Evolutionary conservation across 2,797 vertebrate species (phyloP), one percentile per base, ranked within the genome.

Genomic region (Cichlasoma orientale): DNA sequence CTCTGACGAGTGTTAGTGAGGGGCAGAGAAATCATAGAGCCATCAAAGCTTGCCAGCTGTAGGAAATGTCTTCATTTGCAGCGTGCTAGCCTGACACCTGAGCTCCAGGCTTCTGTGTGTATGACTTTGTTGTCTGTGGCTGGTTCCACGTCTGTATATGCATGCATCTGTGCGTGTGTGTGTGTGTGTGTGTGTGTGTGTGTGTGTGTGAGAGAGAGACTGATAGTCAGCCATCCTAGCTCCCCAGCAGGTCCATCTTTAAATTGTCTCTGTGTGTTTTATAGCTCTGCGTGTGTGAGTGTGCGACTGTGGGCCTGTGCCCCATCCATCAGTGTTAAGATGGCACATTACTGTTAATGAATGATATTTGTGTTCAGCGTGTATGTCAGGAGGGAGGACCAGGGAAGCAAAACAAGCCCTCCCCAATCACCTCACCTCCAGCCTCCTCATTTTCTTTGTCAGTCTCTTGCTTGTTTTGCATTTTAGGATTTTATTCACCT

Each of bases 221-320:
- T 68, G 95, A 97, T 96, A 93, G 94, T 95, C 93, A 91, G 91
- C 94, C 86, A 78, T 92, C 94, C 82, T 66, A 85, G 96, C 96
- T 89, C 79, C 87, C 95, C 97, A 97, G 96, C 96, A 97, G 97
- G 97, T 96, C 96, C 94, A 95, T 96, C 97, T 97, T 96, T 97
- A 97, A 98, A 96, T 97, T 97, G 96, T 98, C 96, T 95, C 95
- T 87, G 95, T 97, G 96, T 97, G 96, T 96, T 99, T 98, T 98
- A 98, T 97, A 95, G 96, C 92, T 88, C 87, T 90, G 95, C 91
- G 87, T 92, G 95, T 79, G 84, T 63, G 82, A 29, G 77, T 91
- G 92, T 93, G 94, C 90, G 94, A 85, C 91, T 93, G 87, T 87
- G 92, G 81, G 77, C 92, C 79, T 90, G 92, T 89, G 93, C 89